These are phyloP conservation scores for Momotus momota DNA, from an alignment of 2,797 vertebrate species.

Conservation along the genomic window DNA sequence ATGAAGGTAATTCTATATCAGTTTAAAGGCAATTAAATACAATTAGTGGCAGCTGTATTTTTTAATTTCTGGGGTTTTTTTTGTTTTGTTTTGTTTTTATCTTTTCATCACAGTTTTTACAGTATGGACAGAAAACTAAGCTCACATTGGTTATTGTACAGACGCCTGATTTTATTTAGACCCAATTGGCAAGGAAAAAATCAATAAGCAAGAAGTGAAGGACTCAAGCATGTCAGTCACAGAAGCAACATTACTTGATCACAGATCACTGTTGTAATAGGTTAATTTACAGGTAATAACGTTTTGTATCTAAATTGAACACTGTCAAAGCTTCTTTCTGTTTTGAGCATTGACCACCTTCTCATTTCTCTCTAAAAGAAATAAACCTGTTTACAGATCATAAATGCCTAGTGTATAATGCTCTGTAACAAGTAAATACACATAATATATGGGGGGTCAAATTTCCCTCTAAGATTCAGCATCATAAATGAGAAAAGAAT, in stretches of 20 bases:
- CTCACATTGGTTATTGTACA: not conserved
- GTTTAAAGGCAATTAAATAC: not conserved
- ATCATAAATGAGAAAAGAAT: not conserved
- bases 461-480: not conserved
- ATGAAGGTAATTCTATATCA: too few relatives aligned
- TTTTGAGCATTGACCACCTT: not conserved
- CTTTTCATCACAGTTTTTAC: not conserved
- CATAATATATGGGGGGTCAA: accelerated
- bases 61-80: not conserved
- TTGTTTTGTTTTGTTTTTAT: not conserved
- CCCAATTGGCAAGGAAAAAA: not conserved
- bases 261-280: not conserved
- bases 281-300: not conserved
- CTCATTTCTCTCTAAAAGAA: not conserved
- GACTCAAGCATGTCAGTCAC: accelerated
- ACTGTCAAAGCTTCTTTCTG: not conserved
- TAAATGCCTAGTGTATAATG: not conserved
- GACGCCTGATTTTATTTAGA: not conserved
- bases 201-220: not conserved
- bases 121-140: not conserved
- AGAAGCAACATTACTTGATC: not conserved
- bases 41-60: not conserved
- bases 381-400: not conserved
- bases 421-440: not conserved
- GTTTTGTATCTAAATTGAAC: not conserved